Evolutionary conservation across 2,888 invertebrate species (phyloP).

Genomic region (Odontothrips loti): DNA sequence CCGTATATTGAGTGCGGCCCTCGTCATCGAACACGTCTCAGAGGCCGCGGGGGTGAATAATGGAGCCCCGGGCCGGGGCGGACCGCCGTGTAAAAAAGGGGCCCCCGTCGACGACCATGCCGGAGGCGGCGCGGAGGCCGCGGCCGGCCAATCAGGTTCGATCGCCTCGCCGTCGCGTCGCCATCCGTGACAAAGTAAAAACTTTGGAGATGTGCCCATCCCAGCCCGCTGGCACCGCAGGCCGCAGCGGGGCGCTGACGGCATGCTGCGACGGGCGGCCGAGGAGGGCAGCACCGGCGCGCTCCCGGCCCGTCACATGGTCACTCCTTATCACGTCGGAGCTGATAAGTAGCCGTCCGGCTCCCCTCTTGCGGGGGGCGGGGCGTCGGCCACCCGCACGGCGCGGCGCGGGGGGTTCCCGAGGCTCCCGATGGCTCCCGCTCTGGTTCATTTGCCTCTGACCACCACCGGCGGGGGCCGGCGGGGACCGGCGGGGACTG

Average conservation of each 20-base stretch:
- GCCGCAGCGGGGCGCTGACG: not conserved
- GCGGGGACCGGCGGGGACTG: not conserved
- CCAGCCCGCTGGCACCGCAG: too few species aligned
- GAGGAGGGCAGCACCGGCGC: not conserved
- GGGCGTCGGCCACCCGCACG: not conserved
- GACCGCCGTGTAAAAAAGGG: too few species aligned
- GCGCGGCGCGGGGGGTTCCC: not conserved
- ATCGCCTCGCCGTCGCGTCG: too few species aligned
- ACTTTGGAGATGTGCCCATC: too few species aligned
- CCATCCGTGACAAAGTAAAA: too few species aligned
- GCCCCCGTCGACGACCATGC: not conserved
- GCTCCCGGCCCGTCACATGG: not conserved
- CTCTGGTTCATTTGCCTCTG: too few species aligned
- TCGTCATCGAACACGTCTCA: too few species aligned
- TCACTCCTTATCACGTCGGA: too few species aligned
- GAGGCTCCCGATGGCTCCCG: not conserved
- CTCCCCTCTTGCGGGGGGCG: not conserved
- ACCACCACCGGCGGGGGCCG: not conserved
- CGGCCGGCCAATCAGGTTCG: not conserved
- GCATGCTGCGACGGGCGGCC: not conserved
- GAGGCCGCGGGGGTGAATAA: too few species aligned
- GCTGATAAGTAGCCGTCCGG: not conserved
- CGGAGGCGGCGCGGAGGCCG: not conserved
- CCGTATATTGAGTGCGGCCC: too few species aligned
- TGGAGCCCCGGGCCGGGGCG: too few species aligned